Percentiles rank a stretch among this genome's conserved stretches.
These are phyloP conservation scores for Bradysia coprophila DNA, from an alignment of 1,140 invertebrate genomes.

Conservation along the genomic window DNA sequence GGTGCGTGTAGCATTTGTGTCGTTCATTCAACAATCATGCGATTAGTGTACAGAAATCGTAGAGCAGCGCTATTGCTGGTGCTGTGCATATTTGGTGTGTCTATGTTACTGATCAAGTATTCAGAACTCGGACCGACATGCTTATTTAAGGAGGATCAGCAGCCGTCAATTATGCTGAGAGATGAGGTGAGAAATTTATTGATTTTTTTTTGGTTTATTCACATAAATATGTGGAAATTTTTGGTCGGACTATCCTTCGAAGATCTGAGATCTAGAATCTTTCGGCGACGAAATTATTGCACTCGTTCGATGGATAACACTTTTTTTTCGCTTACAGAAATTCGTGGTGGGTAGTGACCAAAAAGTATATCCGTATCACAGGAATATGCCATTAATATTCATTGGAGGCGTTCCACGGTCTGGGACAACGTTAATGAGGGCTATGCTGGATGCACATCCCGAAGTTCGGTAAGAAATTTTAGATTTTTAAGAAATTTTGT, in stretches of 20 bases:
- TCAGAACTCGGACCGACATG: constrained; percentile 21
- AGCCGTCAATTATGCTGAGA: constrained; percentile 15
- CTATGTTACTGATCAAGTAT: constrained; percentile 24
- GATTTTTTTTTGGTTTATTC: not conserved
- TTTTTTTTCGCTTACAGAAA: constrained; percentile 18
- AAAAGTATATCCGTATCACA: constrained; percentile 52
- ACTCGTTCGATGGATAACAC: not conserved
- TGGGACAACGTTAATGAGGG: constrained; percentile 91
- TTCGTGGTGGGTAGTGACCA: constrained; percentile 39
- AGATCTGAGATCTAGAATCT: not conserved
- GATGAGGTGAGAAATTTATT: constrained; percentile 18
- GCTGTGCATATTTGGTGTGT: constrained; percentile 18
- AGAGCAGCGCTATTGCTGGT: constrained; percentile 21
- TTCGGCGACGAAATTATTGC: not conserved
- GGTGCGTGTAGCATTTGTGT: too few species aligned
- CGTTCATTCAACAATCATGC: constrained; percentile 8
- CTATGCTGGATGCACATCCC: constrained; percentile 97
- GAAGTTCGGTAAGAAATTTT: constrained; percentile 55
- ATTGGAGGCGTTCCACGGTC: constrained; percentile 93
- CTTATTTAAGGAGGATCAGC: constrained; percentile 16
- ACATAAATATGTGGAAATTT: not conserved
- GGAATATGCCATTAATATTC: constrained; percentile 86
- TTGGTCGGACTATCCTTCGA: not conserved
- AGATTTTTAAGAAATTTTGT: too few species aligned
- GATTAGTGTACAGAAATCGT: constrained; percentile 20